phyloP scores from a whole-genome alignment of 2,888 invertebrate genomes.

The Andrena minutula region DNA sequence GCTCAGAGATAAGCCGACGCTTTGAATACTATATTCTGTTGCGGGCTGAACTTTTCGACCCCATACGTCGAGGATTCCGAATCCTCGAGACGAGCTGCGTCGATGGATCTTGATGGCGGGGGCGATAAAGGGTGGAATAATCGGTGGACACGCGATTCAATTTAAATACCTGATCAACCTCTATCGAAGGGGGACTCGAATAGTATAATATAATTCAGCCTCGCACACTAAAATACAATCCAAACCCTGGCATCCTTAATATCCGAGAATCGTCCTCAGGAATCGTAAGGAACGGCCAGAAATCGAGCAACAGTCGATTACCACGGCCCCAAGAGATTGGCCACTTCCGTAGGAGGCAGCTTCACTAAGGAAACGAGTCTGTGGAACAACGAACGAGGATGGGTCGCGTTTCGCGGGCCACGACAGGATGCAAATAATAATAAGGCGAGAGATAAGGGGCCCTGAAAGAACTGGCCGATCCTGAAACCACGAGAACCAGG shows the following conservation, averaged over 20 bases:
- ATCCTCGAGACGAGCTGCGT: not conserved
- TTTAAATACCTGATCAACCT: not conserved
- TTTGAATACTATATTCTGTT: slow-evolving; percentile 15
- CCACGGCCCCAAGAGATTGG: not conserved
- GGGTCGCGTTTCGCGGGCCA: slow-evolving; percentile 21
- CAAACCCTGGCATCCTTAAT: too few relatives aligned
- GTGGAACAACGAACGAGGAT: slow-evolving; percentile 18
- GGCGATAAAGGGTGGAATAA: not conserved
- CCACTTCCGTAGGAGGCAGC: slow-evolving; percentile 26
- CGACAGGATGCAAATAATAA: slow-evolving; percentile 64
- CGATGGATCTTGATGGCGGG: slow-evolving; percentile 2
- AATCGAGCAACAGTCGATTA: not conserved
- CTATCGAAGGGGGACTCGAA: not conserved
- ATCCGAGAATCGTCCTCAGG: too few relatives aligned
- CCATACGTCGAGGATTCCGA: not conserved
- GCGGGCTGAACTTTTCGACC: slow-evolving; percentile 20
- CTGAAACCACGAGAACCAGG: slow-evolving; percentile 71
- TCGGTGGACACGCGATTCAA: not conserved
- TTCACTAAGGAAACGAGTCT: slow-evolving; percentile 6
- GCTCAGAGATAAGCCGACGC: slow-evolving; percentile 19
- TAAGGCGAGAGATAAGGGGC: slow-evolving; percentile 56
- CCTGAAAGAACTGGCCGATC: slow-evolving; percentile 63
- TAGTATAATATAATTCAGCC: slow-evolving; percentile 6
- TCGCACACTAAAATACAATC: too few relatives aligned
- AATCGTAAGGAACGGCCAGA: not conserved